phyloP scores from a whole-genome alignment of 2,113 vertebrate species.

The Pseudonaja textilis region DNA sequence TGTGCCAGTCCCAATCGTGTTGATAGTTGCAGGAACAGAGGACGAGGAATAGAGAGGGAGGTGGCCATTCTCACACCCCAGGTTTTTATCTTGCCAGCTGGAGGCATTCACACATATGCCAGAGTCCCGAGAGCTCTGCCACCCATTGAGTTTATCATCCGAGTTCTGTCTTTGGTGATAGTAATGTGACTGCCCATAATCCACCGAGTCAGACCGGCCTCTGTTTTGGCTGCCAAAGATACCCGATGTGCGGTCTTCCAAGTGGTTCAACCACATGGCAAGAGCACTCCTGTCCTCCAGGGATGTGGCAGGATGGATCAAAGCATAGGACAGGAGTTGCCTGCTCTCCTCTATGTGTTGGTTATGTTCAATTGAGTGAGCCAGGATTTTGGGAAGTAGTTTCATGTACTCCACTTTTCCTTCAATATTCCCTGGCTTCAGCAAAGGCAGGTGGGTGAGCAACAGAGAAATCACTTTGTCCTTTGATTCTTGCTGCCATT shows the following conservation, averaged over 20 bases:
- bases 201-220: constrained; percentile 85
- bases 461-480: constrained; percentile 94
- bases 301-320: constrained; percentile 97
- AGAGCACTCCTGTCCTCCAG: constrained; percentile 91
- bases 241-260: constrained; percentile 89
- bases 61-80: constrained; percentile 92
- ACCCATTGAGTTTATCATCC: constrained; percentile 94
- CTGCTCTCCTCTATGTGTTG: constrained; percentile 96
- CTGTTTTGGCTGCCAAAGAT: constrained; percentile 71
- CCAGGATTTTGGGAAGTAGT: constrained; percentile 92
- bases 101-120: constrained; percentile 80
- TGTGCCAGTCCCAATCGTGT: constrained; percentile 89
- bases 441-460: constrained; percentile 91
- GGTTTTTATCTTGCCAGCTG: constrained; percentile 85
- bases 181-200: constrained; percentile 84
- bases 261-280: constrained; percentile 97
- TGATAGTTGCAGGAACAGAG: constrained; percentile 93
- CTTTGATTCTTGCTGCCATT: constrained; percentile 95
- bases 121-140: constrained; percentile 93
- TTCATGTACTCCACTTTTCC: constrained; percentile 98
- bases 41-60: constrained; percentile 92
- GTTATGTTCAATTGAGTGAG: constrained; percentile 95
- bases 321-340: constrained; percentile 94
- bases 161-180: constrained; percentile 98
- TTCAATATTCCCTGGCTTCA: constrained; percentile 93